Evolutionary conservation across 1,140 invertebrate genomes (phyloP), one percentile per base, ranked within the genome.

Genomic region (Saccostrea glomerata): DNA sequence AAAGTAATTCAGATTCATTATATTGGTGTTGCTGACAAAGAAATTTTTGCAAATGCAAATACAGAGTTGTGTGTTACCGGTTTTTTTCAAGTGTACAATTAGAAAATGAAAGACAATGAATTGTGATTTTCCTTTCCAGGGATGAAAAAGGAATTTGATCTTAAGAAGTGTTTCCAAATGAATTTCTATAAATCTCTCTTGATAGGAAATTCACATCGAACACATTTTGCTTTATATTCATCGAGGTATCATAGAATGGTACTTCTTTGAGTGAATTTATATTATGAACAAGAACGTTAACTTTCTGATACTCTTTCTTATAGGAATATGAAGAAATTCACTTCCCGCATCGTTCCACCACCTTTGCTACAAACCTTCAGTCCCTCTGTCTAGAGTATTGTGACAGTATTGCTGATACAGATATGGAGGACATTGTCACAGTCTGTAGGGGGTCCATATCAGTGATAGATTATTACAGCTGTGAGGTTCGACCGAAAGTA

Each of bases 391-490:
- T 89, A 6, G 88, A 89, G 47, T 89, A 89, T 55, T 89, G 88
- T 89, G 88, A 89, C 83, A 66, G 85, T 84, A 85, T 89, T 0
- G 60, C 82, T 17, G 88, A 89, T 30, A 55, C 86, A 30, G 56
- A 89, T 23, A 66, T 89, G 36, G 77, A 77, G 30, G 88, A 89
- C 54, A 86, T 89, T n/a, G 88, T 89, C 2, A 85, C 88, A 2
- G 85, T 89, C 2, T 89, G 88, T 73, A 83, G 88, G 55, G 88
- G 88, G 0, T 89, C 88, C 23, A 25, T 89, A 4, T 20, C 25
- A 3, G 86, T 89, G n/a, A 82, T 89, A 17, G 88, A 89, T 47
- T 89, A 89, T 23, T 89, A 86, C 58, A 89, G 88, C 47, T 85
- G 86, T 55, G 82, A 77, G n/a, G 73, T 89, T 5, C 47, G 84